Evolutionary conservation across 2,113 vertebrate species (phyloP), one percentile per base, ranked within the genome.

Genomic region (Dasyurus viverrinus): DNA sequence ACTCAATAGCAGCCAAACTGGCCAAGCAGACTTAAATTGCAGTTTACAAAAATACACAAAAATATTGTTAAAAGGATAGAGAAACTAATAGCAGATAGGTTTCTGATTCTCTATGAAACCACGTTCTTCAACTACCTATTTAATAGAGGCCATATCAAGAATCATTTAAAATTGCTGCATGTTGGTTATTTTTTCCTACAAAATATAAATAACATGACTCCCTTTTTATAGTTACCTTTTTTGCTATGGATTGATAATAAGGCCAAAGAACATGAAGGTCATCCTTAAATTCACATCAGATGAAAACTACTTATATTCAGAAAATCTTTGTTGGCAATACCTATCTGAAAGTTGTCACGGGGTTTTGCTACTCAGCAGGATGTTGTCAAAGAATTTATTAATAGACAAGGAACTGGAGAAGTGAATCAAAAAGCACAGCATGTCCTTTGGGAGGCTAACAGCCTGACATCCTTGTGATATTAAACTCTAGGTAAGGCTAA

Each of bases 351-450:
- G 90, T 98, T 97, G 97, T 97, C 96, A 96, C 93, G 94, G 94
- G 97, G 96, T 96, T 96, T 97, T 97, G 92, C 90, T 97, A 92
- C 97, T 76, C 94, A 96, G 97, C 89, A 94, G 94, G 96, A 97
- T 92, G 68, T 68, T 97, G 95, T 97, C 96, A 98, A 92, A 96
- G 95, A 95, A 90, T 92, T 96, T 97, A 97, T 97, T 97, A 98
- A 97, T 96, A 96, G 96, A 96, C 93, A 97, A 96, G 94, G n/a
- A 94, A 97, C 90, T 92, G 96, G 94, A 97, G 94, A 92, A 96
- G 92, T 96, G 94, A 97, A 96, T 98, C 68, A 96, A 94, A 96
- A 97, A 96, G 94, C 96, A 95, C 96, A 97, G 93, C 97, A 96
- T 95, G 94, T 94, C 92, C 92, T 96, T 91, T 97, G 91, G 94